phyloP scores from a whole-genome alignment of 2,113 vertebrate species.

The Eolophus roseicapilla region DNA sequence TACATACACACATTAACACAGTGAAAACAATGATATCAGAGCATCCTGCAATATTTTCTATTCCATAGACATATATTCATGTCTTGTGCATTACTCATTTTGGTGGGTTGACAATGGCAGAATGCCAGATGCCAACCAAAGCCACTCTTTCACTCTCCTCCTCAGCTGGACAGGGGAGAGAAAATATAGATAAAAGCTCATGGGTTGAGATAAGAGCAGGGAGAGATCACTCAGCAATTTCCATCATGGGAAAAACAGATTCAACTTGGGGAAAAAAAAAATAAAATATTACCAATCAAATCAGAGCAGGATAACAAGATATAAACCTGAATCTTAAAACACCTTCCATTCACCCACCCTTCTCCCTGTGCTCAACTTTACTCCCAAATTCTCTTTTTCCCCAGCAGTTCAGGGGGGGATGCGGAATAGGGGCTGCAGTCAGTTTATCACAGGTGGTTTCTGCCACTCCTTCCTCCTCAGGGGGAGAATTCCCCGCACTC shows the following conservation, averaged over 20 bases:
- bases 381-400: background rate
- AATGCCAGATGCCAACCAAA: background rate
- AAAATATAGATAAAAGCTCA: background rate
- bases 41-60: background rate
- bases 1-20: background rate
- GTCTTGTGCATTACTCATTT: background rate
- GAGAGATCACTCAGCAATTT: background rate
- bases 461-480: background rate
- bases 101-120: background rate
- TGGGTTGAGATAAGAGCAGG: background rate
- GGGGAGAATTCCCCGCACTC: background rate
- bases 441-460: background rate
- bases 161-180: background rate
- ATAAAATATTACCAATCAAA: background rate
- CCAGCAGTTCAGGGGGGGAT: background rate
- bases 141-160: background rate
- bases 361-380: background rate
- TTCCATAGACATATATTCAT: background rate
- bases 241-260: background rate
- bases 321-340: background rate
- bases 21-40: background rate
- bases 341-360: background rate
- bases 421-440: background rate
- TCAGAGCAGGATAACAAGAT: background rate
- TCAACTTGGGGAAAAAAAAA: background rate